Base-by-base conservation (phyloP, 2,888 invertebrate species). In the Cerastis leucographa region DNA sequence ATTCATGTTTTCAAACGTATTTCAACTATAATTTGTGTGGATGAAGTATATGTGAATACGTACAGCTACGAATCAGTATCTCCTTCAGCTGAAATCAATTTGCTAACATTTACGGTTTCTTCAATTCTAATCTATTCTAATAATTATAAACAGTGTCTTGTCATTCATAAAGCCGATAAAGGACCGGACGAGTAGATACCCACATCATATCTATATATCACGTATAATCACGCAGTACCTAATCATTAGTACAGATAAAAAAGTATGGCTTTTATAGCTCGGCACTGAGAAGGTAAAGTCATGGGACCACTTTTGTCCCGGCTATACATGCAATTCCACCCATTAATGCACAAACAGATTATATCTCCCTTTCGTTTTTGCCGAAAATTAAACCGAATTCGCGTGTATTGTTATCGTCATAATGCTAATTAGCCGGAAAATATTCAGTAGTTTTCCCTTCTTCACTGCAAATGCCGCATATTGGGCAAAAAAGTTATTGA, bases 381-480 rank as follows among this genome's bases (percentile, higher is more conserved):
- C 71, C 81, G 65, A 83, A 78, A 78, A 71, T 73, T 42, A 19
- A 74, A 78, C 44, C 40, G 40, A 77, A 69, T 73, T 76, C 73
- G 70, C 78, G 70, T 78, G 72, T 76, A 85, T 85, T 85, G 75
- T 78, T 56, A 78, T 69, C 40, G 22, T 67, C 71, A 77, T 74
- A 69, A 78, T 56, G 46, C 64, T 87, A 88, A 84, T 88, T 86
- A 82, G 19, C 78, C 72, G 42, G 83, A 81, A 83, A 78, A 75
- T 74, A 62, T 78, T 69, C 68, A 78, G 25, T 73, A 72, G 62
- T 77, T 77, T 78, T 75, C 64, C 29, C 62, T 78, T 79, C 74
- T 81, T 64, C 65, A 70, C 76, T 87, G 67, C 71, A 74, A 88
- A 85, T 76, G 85, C 87, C 87, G 87, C 90, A 90, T 89, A 87